Conservation (phyloP, 2,888 invertebrate genomes). For the Odiellus spinosus region DNA sequence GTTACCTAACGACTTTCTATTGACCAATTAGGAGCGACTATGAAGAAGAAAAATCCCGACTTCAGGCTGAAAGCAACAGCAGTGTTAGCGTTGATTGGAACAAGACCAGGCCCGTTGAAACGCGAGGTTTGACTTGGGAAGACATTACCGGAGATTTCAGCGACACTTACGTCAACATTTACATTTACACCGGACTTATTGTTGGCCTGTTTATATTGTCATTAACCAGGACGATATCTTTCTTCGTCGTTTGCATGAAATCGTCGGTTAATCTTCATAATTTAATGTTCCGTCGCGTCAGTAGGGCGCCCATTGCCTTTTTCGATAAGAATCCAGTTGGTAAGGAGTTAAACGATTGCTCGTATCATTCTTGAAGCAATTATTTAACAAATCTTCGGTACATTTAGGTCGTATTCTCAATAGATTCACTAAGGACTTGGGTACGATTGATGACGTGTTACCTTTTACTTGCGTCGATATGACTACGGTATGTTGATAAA, state of each 20-base stretch:
- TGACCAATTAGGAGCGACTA: constrained; percentile 11
- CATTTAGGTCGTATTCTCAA: constrained; percentile 17
- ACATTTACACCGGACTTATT: neutral
- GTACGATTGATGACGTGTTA: constrained; percentile 18
- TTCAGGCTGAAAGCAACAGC: neutral
- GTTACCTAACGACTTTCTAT: too few relatives aligned
- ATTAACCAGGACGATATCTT: neutral
- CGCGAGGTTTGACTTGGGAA: too few relatives aligned
- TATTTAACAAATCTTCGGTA: too few relatives aligned
- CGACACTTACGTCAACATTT: neutral
- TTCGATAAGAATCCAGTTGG: neutral
- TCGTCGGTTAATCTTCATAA: neutral
- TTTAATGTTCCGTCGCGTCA: neutral
- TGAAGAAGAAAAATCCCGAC: constrained; percentile 9
- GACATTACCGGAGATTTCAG: neutral
- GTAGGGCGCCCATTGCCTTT: neutral
- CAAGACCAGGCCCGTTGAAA: neutral
- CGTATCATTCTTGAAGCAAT: too few relatives aligned
- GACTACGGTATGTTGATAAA: constrained; percentile 13
- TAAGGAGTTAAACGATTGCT: neutral
- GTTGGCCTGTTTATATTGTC: neutral
- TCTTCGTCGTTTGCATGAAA: neutral
- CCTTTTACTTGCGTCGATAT: constrained; percentile 16
- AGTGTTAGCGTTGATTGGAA: neutral
- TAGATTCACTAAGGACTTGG: constrained; percentile 18